Conservation (phyloP, 2,797 vertebrate species). For the Tokudaia muenninki region DNA sequence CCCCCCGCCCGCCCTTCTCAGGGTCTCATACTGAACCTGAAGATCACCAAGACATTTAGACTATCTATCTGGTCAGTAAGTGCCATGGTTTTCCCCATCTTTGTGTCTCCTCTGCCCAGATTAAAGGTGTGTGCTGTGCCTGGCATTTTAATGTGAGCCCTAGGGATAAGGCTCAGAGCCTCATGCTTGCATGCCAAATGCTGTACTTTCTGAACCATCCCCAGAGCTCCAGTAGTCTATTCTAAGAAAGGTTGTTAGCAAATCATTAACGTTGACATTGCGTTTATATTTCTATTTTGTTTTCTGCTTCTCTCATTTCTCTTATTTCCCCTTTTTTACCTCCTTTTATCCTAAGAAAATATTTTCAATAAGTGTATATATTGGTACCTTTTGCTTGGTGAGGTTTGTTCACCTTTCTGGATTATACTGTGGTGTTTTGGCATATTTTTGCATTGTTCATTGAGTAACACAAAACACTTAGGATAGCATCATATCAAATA, state of each 20-base stretch:
- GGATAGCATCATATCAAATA: neutral
- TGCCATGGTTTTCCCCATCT: neutral
- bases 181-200: neutral
- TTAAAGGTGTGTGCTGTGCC: neutral
- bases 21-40: neutral
- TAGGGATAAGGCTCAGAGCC: neutral
- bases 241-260: neutral
- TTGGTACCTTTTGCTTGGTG: neutral
- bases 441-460: neutral
- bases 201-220: neutral
- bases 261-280: neutral
- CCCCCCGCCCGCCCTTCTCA: neutral
- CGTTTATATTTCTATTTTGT: neutral
- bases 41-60: neutral
- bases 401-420: neutral
- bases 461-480: neutral
- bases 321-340: neutral
- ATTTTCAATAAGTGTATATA: neutral
- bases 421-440: neutral
- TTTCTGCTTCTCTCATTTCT: neutral
- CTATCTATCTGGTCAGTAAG: neutral
- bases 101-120: neutral
- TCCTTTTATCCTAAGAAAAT: neutral
- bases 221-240: no score
- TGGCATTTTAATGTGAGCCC: no score